phyloP scores from a whole-genome alignment of 1,140 invertebrate species.

The Phymastichus coffea region DNA sequence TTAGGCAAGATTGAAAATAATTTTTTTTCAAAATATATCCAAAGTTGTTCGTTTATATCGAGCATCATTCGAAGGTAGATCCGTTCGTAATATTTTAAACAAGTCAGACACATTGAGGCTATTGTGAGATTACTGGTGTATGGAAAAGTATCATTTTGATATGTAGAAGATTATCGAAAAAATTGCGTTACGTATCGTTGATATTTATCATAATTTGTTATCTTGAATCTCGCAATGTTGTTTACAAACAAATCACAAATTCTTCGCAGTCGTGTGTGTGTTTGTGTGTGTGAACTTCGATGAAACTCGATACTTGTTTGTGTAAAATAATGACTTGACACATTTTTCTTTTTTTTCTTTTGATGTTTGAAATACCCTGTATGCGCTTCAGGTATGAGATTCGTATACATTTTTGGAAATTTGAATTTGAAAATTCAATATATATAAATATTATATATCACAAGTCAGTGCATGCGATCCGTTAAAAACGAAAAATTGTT shows the following conservation, averaged over 20 bases:
- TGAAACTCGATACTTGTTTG: not conserved
- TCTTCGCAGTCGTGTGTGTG: too few relatives aligned
- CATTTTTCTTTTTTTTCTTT: too few relatives aligned
- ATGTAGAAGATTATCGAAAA: not conserved
- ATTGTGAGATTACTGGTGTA: too few relatives aligned
- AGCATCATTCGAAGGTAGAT: not conserved
- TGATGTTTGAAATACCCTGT: conserved; percentile 20
- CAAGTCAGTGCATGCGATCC: too few relatives aligned
- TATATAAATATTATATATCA: conserved; percentile 1
- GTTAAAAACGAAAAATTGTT: too few relatives aligned
- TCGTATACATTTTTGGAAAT: not conserved
- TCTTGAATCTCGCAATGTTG: not conserved
- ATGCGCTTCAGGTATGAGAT: not conserved
- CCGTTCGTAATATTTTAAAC: not conserved
- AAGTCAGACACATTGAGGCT: too few relatives aligned
- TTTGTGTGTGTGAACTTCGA: too few relatives aligned
- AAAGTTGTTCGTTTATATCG: not conserved
- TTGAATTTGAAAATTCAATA: not conserved
- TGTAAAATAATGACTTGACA: not conserved
- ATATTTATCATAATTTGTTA: not conserved
- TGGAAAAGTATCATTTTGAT: too few relatives aligned
- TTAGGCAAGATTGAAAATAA: not conserved
- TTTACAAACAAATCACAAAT: not conserved
- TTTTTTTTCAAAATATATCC: conserved; percentile 2
- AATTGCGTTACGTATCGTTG: not conserved